Percentiles rank a stretch among this genome's conserved stretches.
phyloP scores from a whole-genome alignment of 1,140 invertebrate genomes.

The Helicorthomorpha holstii region DNA sequence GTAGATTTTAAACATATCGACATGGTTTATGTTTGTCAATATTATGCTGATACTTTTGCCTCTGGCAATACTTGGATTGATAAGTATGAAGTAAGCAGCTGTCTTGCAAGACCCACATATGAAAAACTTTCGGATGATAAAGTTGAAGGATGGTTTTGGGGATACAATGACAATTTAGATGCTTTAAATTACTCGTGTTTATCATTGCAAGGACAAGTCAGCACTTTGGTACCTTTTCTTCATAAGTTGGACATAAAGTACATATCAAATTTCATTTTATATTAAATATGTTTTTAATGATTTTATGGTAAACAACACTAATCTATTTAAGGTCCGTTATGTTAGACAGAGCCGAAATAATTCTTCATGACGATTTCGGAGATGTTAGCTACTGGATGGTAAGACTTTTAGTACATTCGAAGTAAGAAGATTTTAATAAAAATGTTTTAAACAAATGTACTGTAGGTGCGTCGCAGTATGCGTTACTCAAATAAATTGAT shows the following conservation, averaged over 20 bases:
- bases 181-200: conserved; percentile 51
- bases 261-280: too few relatives aligned
- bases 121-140: conserved; percentile 16
- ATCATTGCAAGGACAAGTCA: conserved; percentile 62
- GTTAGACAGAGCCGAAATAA: conserved; percentile 71
- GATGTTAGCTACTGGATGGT: conserved; percentile 64
- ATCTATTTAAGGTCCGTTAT: conserved; percentile 30
- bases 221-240: conserved; percentile 33
- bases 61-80: conserved; percentile 54
- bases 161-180: conserved; percentile 42
- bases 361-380: conserved; percentile 74
- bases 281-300: too few relatives aligned
- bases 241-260: too few relatives aligned
- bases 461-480: conserved; percentile 59
- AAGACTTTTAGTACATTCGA: conserved; percentile 10
- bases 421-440: too few relatives aligned
- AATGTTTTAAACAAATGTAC: too few relatives aligned
- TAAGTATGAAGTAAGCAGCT: conserved; percentile 49
- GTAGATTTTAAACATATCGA: conserved; percentile 41
- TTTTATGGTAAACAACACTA: too few relatives aligned
- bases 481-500: conserved; percentile 55
- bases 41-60: conserved; percentile 69
- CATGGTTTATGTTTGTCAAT: conserved; percentile 59
- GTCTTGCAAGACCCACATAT: conserved; percentile 22
- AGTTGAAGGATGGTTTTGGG: conserved; percentile 38